Base-by-base conservation (phyloP, 1,140 invertebrate genomes). In the Trypoxylus dichotomus region DNA sequence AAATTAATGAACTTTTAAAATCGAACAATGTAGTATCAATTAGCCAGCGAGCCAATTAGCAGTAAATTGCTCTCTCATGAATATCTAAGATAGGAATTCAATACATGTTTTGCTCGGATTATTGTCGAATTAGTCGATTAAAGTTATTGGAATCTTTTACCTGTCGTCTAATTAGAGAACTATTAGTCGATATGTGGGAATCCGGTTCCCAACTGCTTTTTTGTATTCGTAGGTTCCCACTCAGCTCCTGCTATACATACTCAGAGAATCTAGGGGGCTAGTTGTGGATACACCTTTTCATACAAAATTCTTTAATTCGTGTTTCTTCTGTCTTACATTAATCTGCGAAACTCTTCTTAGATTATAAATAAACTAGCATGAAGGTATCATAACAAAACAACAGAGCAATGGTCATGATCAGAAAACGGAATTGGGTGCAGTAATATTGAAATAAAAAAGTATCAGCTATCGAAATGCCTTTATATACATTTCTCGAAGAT, bases 111-210 rank as follows among this genome's bases (percentile, higher is more conserved):
- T 75, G 42, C 74, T 54, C 74, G 42, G 74, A 75, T 75, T 75
- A 75, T 75, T 75, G 74, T 75, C 74, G 42, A 75, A 75, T 75
- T 75, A 75, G 74, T 75, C 74, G 74, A 75, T 75, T 75, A 75
- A 47, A 54, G 37, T 54, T 54, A 75, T 75, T 54, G 74, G 74
- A 75, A 75, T 75, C 74, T 54, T n/a, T 27, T 75, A 75, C 74
- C 74, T 75, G 74, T 54, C 74, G 27, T 42, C 74, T 54, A 75
- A 75, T 75, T 75, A 75, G 74, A 25, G 74, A 75, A 75, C 74
- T 75, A 75, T 75, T 75, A 75, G 74, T 54, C 37, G 74, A 42
- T 75, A 75, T 54, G 10, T 24, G 13, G 41, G 74, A 75, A 75
- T 42, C 74, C 74, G 74, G 71, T 73, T 73, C 27, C 15, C 5